Evolutionary conservation across 1,140 invertebrate genomes (phyloP).

Genomic region (Holotrichia oblita): DNA sequence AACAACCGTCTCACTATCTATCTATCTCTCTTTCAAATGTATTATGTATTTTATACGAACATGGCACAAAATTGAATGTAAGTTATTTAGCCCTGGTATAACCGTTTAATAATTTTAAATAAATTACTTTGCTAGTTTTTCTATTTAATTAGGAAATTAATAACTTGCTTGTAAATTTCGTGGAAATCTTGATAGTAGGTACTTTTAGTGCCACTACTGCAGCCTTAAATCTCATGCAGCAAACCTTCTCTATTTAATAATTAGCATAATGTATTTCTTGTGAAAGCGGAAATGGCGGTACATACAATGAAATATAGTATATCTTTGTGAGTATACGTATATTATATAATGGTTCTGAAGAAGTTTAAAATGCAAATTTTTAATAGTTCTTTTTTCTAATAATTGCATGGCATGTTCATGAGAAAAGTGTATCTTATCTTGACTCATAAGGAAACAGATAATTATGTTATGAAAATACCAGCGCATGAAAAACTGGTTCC

Average conservation of each 20-base stretch:
- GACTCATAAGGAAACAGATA: neutral
- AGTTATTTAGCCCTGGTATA: no score
- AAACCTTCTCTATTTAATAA: neutral
- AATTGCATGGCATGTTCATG: neutral
- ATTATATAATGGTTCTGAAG: conserved; percentile 10
- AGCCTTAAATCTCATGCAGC: neutral
- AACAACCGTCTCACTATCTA: no score
- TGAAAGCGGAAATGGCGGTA: conserved; percentile 20
- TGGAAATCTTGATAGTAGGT: conserved; percentile 1
- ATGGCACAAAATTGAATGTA: no score
- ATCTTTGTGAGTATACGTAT: neutral
- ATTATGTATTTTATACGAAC: no score
- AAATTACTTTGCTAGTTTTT: neutral
- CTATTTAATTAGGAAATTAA: neutral
- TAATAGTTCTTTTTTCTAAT: neutral
- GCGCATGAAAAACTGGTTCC: no score
- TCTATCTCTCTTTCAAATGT: no score
- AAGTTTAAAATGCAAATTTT: conserved; percentile 3
- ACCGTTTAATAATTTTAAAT: neutral
- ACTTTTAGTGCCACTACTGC: no score
- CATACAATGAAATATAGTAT: neutral
- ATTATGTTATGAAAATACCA: neutral
- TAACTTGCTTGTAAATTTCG: neutral
- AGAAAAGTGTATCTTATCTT: neutral
- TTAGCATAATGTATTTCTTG: neutral